Conservation (phyloP, 2,797 vertebrate genomes). For the Bryconaethiops microstoma region DNA sequence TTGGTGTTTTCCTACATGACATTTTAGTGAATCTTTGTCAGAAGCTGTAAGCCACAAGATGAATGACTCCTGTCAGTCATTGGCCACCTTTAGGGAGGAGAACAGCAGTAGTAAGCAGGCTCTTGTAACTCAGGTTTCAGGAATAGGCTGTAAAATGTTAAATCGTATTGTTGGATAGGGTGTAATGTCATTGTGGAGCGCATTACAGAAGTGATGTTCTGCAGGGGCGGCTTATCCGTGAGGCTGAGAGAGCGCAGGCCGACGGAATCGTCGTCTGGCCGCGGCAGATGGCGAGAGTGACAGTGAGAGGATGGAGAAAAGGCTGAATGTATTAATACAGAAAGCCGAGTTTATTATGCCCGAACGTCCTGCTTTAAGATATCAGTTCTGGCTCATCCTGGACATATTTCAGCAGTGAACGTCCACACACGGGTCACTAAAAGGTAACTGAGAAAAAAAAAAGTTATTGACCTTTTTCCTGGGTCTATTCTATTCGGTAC, state of each 20-base stretch:
- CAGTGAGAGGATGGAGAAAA: conserved; percentile 4
- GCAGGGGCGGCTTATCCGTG: background rate
- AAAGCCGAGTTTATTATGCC: background rate
- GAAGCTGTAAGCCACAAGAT: background rate
- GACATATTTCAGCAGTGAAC: background rate
- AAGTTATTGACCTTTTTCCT: background rate
- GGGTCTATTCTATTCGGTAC: background rate
- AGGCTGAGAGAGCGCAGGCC: background rate
- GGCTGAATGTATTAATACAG: background rate
- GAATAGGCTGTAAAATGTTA: background rate
- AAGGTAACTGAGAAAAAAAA: background rate
- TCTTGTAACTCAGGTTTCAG: background rate
- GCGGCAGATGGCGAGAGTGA: conserved; percentile 5
- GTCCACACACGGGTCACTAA: background rate
- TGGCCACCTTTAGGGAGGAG: background rate
- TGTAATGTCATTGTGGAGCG: background rate
- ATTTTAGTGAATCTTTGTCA: background rate
- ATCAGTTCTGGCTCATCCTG: background rate
- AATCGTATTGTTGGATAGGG: background rate
- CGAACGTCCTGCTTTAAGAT: background rate
- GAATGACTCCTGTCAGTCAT: background rate
- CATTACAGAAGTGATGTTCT: background rate
- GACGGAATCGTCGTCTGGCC: background rate
- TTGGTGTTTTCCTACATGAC: background rate
- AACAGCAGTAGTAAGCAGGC: background rate